A percentile compares a stretch with the other conserved stretches of the same genome.
Conservation (phyloP, 2,113 vertebrate genomes). For the Grantiella picta region DNA sequence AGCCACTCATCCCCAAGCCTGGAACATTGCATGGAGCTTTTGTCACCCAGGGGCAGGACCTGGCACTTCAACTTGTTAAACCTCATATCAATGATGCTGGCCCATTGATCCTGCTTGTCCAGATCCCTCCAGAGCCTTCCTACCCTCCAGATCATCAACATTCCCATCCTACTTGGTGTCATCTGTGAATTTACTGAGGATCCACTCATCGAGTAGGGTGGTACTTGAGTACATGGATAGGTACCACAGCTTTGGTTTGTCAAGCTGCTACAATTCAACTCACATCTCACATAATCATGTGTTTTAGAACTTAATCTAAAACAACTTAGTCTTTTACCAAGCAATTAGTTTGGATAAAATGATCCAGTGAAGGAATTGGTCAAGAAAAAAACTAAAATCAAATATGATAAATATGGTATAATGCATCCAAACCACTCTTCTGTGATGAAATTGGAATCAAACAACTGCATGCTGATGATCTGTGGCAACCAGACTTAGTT, state of each 20-base stretch:
- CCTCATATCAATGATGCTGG: background rate
- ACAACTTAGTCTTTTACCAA: background rate
- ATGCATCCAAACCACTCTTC: background rate
- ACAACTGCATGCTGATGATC: background rate
- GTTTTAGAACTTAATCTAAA: background rate
- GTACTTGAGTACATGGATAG: accelerated
- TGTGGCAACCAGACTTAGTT: background rate
- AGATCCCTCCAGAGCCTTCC: background rate
- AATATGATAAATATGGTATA: background rate
- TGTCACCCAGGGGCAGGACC: background rate
- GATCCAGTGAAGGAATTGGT: background rate
- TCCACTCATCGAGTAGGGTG: too few relatives aligned
- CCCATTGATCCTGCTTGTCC: background rate
- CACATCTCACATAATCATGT: background rate
- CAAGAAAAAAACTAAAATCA: background rate
- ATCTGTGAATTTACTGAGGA: background rate
- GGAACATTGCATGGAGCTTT: background rate
- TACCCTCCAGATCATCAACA: background rate
- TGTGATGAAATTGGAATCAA: background rate
- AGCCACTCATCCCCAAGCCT: background rate
- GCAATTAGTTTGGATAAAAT: background rate
- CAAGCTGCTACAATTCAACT: background rate
- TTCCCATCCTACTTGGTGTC: too few relatives aligned
- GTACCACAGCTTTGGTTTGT: background rate
- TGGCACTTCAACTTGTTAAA: background rate